Conservation (phyloP, 2,113 vertebrate genomes). For the Prionailurus viverrinus region DNA sequence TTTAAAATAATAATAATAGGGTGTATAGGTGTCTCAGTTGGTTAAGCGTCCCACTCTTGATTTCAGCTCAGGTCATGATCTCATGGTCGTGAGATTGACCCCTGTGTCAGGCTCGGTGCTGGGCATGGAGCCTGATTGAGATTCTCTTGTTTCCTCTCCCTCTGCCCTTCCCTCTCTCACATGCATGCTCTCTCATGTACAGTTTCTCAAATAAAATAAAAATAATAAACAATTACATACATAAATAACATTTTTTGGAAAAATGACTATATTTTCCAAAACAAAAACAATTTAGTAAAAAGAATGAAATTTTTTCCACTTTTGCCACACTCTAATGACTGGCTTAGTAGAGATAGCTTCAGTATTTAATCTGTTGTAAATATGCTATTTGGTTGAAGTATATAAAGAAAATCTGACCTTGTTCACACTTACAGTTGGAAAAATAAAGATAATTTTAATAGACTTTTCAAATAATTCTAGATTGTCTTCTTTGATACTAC, state of each 20-base stretch:
- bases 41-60: no score
- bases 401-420: neutral
- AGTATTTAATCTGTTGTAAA: neutral
- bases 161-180: no score
- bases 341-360: neutral
- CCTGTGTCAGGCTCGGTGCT: no score
- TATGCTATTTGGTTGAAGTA: neutral
- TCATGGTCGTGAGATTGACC: no score
- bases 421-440: neutral
- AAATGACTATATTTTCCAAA: neutral
- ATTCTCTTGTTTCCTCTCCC: no score
- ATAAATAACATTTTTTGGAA: neutral
- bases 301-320: neutral
- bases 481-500: neutral
- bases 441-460: slow-evolving; percentile 23
- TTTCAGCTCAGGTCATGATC: no score
- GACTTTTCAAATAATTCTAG: neutral
- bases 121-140: no score
- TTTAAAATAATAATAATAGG: neutral
- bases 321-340: neutral
- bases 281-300: neutral
- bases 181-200: no score
- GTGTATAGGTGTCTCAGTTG: no score
- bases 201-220: no score
- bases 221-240: neutral